Evolutionary conservation across 2,888 invertebrate species (phyloP).

Genomic region (Sicus ferrugineus): DNA sequence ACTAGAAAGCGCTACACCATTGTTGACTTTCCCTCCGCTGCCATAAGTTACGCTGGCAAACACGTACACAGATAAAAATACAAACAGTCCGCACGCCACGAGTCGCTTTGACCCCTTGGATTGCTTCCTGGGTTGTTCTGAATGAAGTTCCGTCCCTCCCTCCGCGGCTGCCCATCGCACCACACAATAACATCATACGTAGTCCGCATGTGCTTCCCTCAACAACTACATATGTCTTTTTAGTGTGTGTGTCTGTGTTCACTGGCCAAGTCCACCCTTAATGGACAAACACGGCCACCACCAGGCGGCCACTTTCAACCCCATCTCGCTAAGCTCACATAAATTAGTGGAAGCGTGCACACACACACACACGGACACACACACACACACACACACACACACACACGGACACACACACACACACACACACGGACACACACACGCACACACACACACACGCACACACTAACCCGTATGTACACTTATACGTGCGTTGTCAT

Average conservation of each 20-base stretch:
- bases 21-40: slow-evolving; percentile 18
- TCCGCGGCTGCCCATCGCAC: background rate
- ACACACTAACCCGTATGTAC: background rate
- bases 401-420: background rate
- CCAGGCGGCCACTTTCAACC: slow-evolving; percentile 24
- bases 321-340: background rate
- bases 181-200: background rate
- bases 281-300: slow-evolving; percentile 27
- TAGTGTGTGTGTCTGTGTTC: background rate
- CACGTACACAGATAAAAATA: slow-evolving; percentile 11
- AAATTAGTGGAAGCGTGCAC: no score
- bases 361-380: slow-evolving; percentile 5
- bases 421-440: background rate
- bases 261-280: slow-evolving; percentile 26
- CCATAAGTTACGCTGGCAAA: slow-evolving; percentile 21
- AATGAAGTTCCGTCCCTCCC: background rate
- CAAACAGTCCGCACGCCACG: slow-evolving; percentile 23
- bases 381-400: background rate
- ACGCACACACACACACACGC: background rate
- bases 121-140: slow-evolving; percentile 4
- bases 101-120: slow-evolving; percentile 18
- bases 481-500: background rate
- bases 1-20: slow-evolving; percentile 11
- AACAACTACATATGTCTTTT: background rate
- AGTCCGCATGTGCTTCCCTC: background rate